Conservation (phyloP, 2,113 vertebrate species). For the Mustela lutreola region DNA sequence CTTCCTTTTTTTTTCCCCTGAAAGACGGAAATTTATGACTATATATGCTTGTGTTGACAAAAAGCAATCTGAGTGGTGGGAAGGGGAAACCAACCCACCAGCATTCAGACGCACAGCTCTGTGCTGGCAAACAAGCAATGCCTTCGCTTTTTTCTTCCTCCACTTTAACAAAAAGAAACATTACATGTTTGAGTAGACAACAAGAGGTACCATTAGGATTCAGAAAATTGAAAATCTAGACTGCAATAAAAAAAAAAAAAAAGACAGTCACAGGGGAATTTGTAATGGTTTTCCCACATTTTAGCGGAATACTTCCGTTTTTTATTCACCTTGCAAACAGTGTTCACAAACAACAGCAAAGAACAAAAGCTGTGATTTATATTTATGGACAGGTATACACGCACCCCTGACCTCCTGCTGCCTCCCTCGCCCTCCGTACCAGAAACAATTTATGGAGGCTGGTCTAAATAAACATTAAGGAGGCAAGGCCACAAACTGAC, state of each 20-base stretch:
- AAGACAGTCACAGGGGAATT: conserved; percentile 78
- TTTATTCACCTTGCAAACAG: conserved; percentile 85
- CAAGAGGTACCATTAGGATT: conserved; percentile 76
- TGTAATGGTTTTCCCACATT: conserved; percentile 79
- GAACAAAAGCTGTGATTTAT: conserved; percentile 91
- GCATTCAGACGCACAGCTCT: conserved; percentile 60
- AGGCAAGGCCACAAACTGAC: conserved; percentile 91
- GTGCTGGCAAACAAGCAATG: conserved; percentile 59
- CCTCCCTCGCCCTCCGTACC: conserved; percentile 83
- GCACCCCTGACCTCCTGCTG: conserved; percentile 85
- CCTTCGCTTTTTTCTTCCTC: neutral
- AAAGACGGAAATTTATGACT: conserved; percentile 71
- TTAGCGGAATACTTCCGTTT: conserved; percentile 78
- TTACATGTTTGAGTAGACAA: conserved; percentile 81
- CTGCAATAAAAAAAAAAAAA: conserved; percentile 70
- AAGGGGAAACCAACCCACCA: neutral
- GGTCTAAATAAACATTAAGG: conserved; percentile 92
- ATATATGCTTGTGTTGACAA: conserved; percentile 58
- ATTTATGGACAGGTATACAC: conserved; percentile 89
- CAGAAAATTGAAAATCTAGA: conserved; percentile 85
- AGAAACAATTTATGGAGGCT: conserved; percentile 91
- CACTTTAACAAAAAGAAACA: conserved; percentile 78
- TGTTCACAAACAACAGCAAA: conserved; percentile 85
- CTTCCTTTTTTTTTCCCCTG: neutral
- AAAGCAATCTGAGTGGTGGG: conserved; percentile 13